Evolutionary conservation across 2,797 vertebrate species (phyloP), one percentile per base, ranked within the genome.

Genomic region (Pipistrellus nathusii): DNA sequence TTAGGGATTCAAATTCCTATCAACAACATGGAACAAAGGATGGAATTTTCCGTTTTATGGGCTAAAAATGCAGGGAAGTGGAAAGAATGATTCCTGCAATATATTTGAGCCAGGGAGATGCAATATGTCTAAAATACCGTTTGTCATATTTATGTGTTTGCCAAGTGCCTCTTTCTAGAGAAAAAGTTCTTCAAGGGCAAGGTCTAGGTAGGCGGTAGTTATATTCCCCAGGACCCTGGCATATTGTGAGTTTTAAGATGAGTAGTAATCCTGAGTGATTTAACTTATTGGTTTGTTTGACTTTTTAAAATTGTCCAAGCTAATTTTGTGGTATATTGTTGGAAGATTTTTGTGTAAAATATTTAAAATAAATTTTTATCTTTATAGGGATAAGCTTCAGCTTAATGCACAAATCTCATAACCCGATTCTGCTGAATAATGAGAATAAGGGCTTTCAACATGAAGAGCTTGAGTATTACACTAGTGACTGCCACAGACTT

Each of bases 261-360:
- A 85, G 1, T 68, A 48, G 27, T 92, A 81, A 59, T 76, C 46
- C 17, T 72, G 17, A 88, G 35, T 94, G 41, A 84, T 93, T 53
- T 53, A 92, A 92, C 27, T 73, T 94, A 21, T 51, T 77, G 62
- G 23, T 71, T 93, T 91, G 57, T 72, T 92, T 88, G 83, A n/a
- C 20, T 71, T 85, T 90, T 86, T 30, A 27, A 66, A 71, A 77
- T 89, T 85, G 51, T 82, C 25, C 3, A 64, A 64, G 38, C 35
- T 77, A 82, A 93, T 93, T 78, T 68, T 89, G 66, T 92, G 41
- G 3, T 95, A 72, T 80, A 32, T 81, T 94, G 55, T 88, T 78
- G 83, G 76, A 85, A 95, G n/a, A 59, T 78, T 91, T 95, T 77
- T 88, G 15, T 85, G 38, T 85, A 55, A 95, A 90, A 72, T 93